phyloP scores from a whole-genome alignment of 92 coral and sea anemone species.

The Porites cylindrica region DNA sequence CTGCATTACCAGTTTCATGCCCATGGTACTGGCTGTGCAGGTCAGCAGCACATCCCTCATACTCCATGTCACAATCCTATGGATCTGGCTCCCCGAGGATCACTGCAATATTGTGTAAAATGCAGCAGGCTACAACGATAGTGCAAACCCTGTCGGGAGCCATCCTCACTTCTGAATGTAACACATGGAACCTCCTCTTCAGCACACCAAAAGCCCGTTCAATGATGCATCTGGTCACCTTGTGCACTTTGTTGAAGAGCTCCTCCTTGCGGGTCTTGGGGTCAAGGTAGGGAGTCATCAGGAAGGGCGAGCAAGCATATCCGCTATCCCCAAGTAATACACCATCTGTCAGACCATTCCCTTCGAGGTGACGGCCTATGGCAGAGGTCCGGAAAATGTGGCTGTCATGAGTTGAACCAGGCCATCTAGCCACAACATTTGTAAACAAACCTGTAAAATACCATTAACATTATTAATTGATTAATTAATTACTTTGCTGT shows the following conservation, averaged over 20 bases:
- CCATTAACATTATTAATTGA: not conserved
- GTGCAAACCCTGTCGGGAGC: slow-evolving; percentile 74
- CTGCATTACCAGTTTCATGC: slow-evolving; percentile 64
- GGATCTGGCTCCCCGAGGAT: slow-evolving; percentile 51
- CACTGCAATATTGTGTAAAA: slow-evolving; percentile 70
- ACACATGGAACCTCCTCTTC: slow-evolving; percentile 66
- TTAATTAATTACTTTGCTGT: not conserved
- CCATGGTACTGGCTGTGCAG: slow-evolving; percentile 62
- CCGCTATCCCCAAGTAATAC: slow-evolving; percentile 73
- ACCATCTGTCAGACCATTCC: slow-evolving; percentile 67
- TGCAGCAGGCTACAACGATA: slow-evolving; percentile 67
- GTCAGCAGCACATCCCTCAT: slow-evolving; percentile 15
- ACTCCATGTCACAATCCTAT: slow-evolving; percentile 17
- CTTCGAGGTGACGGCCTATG: slow-evolving; percentile 43
- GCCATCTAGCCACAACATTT: slow-evolving; percentile 82
- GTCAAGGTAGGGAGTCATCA: slow-evolving; percentile 64
- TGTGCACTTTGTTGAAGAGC: slow-evolving; percentile 47
- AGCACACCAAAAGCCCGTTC: slow-evolving; percentile 40
- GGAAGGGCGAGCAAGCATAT: slow-evolving; percentile 58
- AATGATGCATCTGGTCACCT: slow-evolving; percentile 19
- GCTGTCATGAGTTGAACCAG: slow-evolving; percentile 76
- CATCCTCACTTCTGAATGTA: slow-evolving; percentile 68
- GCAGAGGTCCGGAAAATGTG: slow-evolving; percentile 55
- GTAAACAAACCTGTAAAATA: slow-evolving; percentile 60
- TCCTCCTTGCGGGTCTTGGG: slow-evolving; percentile 45